These are phyloP conservation scores for Popillia japonica DNA, from an alignment of 1,140 invertebrate species.

Conservation along the genomic window DNA sequence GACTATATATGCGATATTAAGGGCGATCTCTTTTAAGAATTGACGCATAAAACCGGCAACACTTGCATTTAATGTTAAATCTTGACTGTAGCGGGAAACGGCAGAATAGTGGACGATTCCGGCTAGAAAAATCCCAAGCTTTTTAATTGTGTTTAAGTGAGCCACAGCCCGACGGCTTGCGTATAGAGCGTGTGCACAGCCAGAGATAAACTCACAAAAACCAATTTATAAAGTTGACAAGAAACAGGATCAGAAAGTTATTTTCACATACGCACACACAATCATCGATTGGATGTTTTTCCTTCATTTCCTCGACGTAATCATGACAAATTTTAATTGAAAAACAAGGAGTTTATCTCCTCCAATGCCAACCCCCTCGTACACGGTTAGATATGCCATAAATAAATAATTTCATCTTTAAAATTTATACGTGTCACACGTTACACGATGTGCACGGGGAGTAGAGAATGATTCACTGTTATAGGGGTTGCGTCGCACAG, in stretches of 20 bases:
- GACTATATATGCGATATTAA: conserved; percentile 19
- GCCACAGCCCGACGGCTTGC: neutral
- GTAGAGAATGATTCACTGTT: conserved; percentile 2
- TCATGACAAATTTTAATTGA: conserved; percentile 7
- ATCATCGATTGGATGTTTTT: neutral
- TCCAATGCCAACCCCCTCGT: neutral
- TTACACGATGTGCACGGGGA: neutral
- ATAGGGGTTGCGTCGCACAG: neutral
- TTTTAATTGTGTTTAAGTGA: conserved; percentile 27
- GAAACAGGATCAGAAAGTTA: conserved; percentile 8
- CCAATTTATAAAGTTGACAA: conserved; percentile 10
- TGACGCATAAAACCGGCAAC: conserved; percentile 42
- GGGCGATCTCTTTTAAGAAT: conserved; percentile 44
- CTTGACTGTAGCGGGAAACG: conserved; percentile 45
- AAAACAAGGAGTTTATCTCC: neutral
- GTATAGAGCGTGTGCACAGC: neutral
- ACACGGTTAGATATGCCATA: neutral
- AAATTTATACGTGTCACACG: conserved; percentile 25
- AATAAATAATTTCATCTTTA: conserved; percentile 27
- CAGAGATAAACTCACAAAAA: neutral
- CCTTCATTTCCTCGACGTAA: neutral
- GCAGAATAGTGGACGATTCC: conserved; percentile 36
- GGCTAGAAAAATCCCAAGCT: conserved; percentile 31
- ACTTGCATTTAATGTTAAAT: conserved; percentile 50
- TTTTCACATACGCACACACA: neutral